phyloP scores from a whole-genome alignment of 2,113 vertebrate genomes.

The Sinocyclocheilus grahami region DNA sequence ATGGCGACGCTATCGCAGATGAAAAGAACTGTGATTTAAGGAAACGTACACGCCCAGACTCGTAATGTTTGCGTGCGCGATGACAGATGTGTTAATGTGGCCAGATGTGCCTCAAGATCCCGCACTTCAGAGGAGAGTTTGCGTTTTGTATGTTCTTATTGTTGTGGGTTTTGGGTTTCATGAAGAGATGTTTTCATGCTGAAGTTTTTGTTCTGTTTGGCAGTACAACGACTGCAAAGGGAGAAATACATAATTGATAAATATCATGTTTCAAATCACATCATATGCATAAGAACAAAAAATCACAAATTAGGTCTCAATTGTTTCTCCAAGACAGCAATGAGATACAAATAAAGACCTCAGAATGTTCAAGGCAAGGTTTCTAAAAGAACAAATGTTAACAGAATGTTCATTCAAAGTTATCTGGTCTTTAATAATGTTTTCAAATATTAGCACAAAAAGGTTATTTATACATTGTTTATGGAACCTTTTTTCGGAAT shows the following conservation, averaged over 20 bases:
- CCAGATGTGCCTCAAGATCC: background rate
- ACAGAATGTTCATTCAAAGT: background rate
- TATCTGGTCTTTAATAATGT: no score
- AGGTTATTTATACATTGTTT: no score
- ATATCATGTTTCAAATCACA: background rate
- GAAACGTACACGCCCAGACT: background rate
- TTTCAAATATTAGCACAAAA: no score
- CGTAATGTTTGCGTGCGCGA: background rate
- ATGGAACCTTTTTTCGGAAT: background rate
- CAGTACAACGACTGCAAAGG: background rate
- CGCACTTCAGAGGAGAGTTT: constrained; percentile 1
- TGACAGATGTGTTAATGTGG: constrained; percentile 28
- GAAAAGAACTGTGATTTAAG: background rate
- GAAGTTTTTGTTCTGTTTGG: background rate
- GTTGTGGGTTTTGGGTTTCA: constrained; percentile 5
- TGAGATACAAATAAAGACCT: background rate
- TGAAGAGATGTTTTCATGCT: background rate
- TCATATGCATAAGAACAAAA: background rate
- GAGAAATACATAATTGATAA: constrained; percentile 15
- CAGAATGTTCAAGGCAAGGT: background rate
- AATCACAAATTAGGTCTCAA: background rate
- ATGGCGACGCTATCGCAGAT: background rate
- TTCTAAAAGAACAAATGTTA: background rate
- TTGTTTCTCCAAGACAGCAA: background rate
- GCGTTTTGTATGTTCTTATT: background rate